phyloP scores from a whole-genome alignment of 2,888 invertebrate species.

The Pseudococcus jackbeardsleyi region DNA sequence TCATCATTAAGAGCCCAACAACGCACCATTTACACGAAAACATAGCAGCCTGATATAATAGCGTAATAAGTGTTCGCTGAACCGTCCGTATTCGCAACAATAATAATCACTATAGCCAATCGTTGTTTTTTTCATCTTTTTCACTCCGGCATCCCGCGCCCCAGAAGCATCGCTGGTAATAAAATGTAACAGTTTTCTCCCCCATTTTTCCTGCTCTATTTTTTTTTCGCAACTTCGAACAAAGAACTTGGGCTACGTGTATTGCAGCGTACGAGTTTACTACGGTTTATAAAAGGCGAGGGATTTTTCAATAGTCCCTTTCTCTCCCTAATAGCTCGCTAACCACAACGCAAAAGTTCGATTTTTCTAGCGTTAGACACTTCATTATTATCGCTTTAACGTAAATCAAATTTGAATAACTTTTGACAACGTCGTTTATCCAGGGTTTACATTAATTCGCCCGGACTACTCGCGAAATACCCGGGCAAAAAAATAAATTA shows the following conservation, averaged over 20 bases:
- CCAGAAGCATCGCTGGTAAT: conserved; percentile 42
- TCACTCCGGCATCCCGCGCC: neutral
- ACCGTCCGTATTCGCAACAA: conserved; percentile 40
- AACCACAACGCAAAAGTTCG: conserved; percentile 64
- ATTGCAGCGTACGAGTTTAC: neutral
- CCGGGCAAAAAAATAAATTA: conserved; percentile 53
- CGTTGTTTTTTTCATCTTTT: conserved; percentile 38
- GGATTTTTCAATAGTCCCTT: conserved; percentile 63
- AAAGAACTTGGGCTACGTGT: conserved; percentile 48
- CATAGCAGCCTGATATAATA: neutral
- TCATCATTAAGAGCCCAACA: conserved; percentile 13
- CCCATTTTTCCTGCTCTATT: conserved; percentile 42
- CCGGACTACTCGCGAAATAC: conserved; percentile 32
- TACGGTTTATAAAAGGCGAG: conserved; percentile 53
- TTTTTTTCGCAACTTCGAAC: conserved; percentile 54
- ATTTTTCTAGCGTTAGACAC: conserved; percentile 64
- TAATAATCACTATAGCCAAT: conserved; percentile 49
- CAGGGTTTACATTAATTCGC: conserved; percentile 54
- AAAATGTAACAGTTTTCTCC: conserved; percentile 55
- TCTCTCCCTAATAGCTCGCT: conserved; percentile 60
- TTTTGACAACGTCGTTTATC: conserved; percentile 64
- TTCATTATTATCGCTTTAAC: conserved; percentile 65
- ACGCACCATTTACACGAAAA: conserved; percentile 10
- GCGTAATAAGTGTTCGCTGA: conserved; percentile 32
- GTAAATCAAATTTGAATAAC: conserved; percentile 65